These are phyloP conservation scores for Melitaea cinxia DNA, from an alignment of 1,140 invertebrate genomes.

Conservation along the genomic window DNA sequence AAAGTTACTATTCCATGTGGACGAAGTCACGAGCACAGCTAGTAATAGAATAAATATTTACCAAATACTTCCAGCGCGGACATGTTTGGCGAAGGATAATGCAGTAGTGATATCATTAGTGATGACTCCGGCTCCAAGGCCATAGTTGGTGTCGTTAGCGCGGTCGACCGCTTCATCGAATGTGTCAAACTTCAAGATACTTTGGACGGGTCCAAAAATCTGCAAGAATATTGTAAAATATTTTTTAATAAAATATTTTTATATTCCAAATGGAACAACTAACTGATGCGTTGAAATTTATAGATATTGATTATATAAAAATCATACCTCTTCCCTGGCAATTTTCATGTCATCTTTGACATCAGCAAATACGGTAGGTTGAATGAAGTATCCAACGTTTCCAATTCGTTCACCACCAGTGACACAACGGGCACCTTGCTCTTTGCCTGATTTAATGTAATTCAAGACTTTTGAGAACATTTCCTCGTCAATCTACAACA, in stretches of 20 bases:
- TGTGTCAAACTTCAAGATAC: constrained; percentile 93
- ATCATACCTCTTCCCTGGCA: constrained; percentile 86
- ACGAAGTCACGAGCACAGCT: too few species aligned
- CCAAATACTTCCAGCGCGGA: constrained; percentile 95
- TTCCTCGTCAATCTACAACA: constrained; percentile 84
- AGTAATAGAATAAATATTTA: too few species aligned
- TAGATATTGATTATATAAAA: too few species aligned
- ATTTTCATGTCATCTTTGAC: constrained; percentile 91
- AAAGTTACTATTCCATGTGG: too few species aligned
- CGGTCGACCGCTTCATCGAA: constrained; percentile 95
- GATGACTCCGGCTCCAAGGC: constrained; percentile 94
- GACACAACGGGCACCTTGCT: constrained; percentile 88
- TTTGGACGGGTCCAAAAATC: constrained; percentile 96
- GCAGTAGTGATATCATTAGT: constrained; percentile 94
- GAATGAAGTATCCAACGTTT: constrained; percentile 87
- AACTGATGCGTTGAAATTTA: too few species aligned
- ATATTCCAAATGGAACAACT: too few species aligned
- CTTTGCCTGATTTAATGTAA: constrained; percentile 87
- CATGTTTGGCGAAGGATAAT: constrained; percentile 86
- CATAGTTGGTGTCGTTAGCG: constrained; percentile 94
- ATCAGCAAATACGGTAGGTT: constrained; percentile 92
- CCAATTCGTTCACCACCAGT: constrained; percentile 86
- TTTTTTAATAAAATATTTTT: too few species aligned
- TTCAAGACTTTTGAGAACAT: constrained; percentile 87
- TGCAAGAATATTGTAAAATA: too few species aligned